These are phyloP conservation scores for Gryllus longicercus DNA, from an alignment of 2,888 invertebrate genomes.

Conservation along the genomic window DNA sequence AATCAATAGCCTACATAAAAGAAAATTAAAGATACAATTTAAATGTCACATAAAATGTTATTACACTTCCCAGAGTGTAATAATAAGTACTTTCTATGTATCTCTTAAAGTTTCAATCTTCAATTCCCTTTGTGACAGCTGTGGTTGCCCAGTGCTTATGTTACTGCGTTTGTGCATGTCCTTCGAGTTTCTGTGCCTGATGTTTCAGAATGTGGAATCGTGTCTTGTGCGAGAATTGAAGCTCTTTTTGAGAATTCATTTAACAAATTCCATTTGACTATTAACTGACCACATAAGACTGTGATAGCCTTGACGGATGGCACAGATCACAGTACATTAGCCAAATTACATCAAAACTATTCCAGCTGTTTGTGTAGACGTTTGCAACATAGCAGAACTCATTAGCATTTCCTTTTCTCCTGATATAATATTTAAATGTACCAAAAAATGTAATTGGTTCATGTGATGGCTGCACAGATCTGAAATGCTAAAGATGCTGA, in stretches of 20 bases:
- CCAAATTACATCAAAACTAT: neutral
- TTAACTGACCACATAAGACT: constrained; percentile 17
- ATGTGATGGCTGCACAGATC: neutral
- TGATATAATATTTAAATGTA: neutral
- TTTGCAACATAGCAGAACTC: neutral
- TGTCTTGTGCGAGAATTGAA: constrained; percentile 1
- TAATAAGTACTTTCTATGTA: too few species aligned
- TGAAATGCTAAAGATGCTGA: neutral
- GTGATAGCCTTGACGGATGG: constrained; percentile 11
- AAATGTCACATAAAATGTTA: too few species aligned
- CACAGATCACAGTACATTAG: constrained; percentile 2
- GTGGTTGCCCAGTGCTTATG: too few species aligned
- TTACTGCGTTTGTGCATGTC: too few species aligned
- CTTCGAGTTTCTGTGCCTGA: neutral
- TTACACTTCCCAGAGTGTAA: too few species aligned
- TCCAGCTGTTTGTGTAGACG: neutral
- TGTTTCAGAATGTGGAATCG: constrained; percentile 11
- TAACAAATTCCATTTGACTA: neutral
- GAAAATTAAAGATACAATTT: too few species aligned
- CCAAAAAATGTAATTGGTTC: neutral
- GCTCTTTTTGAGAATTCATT: neutral
- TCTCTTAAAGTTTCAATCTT: too few species aligned
- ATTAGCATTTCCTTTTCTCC: neutral
- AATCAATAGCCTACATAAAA: too few species aligned
- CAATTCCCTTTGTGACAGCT: too few species aligned